Percentiles rank a stretch among this genome's conserved stretches.
Evolutionary conservation across 1,140 invertebrate genomes (phyloP).

Genomic region (Pseudobourletiella spinata): DNA sequence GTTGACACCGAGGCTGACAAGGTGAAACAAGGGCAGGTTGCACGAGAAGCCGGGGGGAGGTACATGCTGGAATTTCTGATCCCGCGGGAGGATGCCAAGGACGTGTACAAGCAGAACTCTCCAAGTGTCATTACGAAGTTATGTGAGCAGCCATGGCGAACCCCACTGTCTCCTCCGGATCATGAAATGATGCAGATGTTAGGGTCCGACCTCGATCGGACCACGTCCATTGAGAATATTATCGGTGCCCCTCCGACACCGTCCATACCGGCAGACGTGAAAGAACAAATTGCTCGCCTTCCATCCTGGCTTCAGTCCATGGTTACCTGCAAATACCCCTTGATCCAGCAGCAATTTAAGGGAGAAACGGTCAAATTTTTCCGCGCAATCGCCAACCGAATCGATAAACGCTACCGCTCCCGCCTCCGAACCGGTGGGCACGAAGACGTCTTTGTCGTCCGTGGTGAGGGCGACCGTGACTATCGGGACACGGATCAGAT

Average conservation of each 20-base stretch:
- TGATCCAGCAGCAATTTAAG: background rate
- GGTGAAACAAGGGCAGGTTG: too few relatives aligned
- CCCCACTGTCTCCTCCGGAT: background rate
- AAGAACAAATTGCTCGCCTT: background rate
- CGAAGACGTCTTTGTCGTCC: background rate
- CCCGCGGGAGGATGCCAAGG: background rate
- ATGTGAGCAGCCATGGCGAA: background rate
- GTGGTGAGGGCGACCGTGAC: background rate
- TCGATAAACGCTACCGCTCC: background rate
- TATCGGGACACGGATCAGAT: background rate
- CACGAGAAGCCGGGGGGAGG: too few relatives aligned
- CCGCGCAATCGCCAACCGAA: background rate
- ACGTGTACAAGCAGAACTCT: background rate
- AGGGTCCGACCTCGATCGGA: background rate
- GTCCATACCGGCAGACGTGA: background rate
- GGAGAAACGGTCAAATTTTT: background rate
- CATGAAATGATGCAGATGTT: background rate
- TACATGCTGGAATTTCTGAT: background rate
- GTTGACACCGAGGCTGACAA: too few relatives aligned
- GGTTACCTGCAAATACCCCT: background rate
- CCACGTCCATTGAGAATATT: background rate
- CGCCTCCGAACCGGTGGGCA: background rate
- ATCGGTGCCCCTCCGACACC: background rate
- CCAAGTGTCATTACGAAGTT: background rate
- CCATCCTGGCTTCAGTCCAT: slow-evolving; percentile 7